Conservation (phyloP, 2,888 invertebrate species). For the Phragmatobia fuliginosa region DNA sequence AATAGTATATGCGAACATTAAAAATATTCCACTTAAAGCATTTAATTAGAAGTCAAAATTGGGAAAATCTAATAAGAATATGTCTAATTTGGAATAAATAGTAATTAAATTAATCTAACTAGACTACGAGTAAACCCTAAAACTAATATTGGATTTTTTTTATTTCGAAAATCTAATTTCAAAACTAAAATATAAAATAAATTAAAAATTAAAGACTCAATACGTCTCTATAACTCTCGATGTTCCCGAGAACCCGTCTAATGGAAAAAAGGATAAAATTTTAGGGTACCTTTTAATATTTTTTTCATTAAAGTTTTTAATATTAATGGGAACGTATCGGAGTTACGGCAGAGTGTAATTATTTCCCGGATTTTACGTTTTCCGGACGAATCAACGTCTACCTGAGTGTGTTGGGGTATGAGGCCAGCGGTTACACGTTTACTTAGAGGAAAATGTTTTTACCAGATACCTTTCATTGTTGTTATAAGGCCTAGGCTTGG, state of each 20-base stretch:
- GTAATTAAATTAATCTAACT: not conserved
- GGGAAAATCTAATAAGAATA: not conserved
- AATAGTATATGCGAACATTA: too few species aligned
- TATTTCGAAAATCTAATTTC: too few species aligned
- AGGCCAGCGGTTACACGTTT: constrained; percentile 39
- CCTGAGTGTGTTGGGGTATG: constrained; percentile 35
- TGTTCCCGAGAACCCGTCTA: constrained; percentile 70
- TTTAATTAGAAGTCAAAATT: not conserved
- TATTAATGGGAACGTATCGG: constrained; percentile 81
- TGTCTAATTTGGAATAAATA: not conserved
- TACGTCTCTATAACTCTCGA: constrained; percentile 52
- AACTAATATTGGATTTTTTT: not conserved
- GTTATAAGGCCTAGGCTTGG: not conserved
- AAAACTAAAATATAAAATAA: not conserved
- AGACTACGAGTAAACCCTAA: not conserved
- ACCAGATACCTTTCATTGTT: not conserved
- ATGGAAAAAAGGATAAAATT: constrained; percentile 85
- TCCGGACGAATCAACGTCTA: constrained; percentile 58
- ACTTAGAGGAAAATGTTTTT: not conserved
- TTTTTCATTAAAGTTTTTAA: constrained; percentile 87
- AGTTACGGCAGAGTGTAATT: constrained; percentile 73
- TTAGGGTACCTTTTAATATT: constrained; percentile 81
- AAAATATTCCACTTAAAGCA: not conserved
- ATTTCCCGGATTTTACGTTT: constrained; percentile 78
- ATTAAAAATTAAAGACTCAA: not conserved